Evolutionary conservation across 2,888 invertebrate genomes (phyloP).

Genomic region (Horisme vitalbata): DNA sequence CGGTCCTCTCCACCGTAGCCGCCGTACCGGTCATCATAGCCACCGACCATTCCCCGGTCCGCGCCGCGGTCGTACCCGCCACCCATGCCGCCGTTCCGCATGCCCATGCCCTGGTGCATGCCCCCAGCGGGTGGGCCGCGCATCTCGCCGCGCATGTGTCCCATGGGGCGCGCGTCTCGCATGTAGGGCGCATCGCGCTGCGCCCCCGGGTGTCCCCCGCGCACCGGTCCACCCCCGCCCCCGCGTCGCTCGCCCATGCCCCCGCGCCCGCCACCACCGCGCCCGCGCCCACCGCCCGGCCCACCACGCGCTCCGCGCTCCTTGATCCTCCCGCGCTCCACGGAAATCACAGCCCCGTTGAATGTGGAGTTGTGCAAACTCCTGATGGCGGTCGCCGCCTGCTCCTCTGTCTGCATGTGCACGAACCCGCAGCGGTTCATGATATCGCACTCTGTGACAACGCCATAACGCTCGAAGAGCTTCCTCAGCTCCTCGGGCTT

Average conservation of each 20-base stretch:
- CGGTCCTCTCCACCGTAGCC: constrained; percentile 73
- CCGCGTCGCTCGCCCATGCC: constrained; percentile 59
- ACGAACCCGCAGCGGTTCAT: constrained; percentile 97
- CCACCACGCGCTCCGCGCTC: constrained; percentile 84
- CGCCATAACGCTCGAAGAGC: constrained; percentile 93
- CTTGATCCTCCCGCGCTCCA: constrained; percentile 91
- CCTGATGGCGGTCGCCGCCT: constrained; percentile 91
- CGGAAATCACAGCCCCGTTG: constrained; percentile 92
- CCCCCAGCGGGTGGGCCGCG: constrained; percentile 49
- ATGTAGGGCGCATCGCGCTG: constrained; percentile 63
- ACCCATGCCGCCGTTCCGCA: constrained; percentile 50
- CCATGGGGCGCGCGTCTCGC: constrained; percentile 55
- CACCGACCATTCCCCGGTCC: constrained; percentile 46
- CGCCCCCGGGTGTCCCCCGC: constrained; percentile 52
- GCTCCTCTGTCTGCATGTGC: constrained; percentile 92
- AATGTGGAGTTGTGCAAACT: constrained; percentile 91
- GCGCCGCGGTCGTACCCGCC: constrained; percentile 61
- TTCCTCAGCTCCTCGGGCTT: constrained; percentile 91
- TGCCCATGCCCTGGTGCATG: constrained; percentile 58
- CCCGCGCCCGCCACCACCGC: constrained; percentile 75
- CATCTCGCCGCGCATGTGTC: constrained; percentile 56
- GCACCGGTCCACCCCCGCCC: constrained; percentile 55
- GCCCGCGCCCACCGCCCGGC: constrained; percentile 69
- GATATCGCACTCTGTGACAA: constrained; percentile 96
- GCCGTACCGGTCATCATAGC: constrained; percentile 72